Conservation (phyloP, 2,797 vertebrate species). For the Enteromius viviparus region DNA sequence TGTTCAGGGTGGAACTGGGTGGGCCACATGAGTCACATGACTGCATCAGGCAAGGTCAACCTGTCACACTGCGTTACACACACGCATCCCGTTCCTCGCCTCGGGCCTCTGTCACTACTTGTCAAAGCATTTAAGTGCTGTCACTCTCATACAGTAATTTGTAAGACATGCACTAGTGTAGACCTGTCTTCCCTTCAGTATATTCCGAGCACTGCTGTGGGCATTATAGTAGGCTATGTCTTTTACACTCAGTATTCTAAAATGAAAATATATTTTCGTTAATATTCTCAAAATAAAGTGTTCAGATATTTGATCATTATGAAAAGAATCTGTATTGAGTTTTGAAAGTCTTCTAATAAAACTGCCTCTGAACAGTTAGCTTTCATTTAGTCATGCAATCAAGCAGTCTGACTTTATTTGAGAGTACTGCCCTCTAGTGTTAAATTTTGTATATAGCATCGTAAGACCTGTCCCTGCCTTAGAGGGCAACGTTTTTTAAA, state of each 20-base stretch:
- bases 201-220: constrained; percentile 9
- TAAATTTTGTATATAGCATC: not conserved
- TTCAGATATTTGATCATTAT: not conserved
- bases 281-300: not conserved
- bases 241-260: not conserved
- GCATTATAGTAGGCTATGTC: not conserved
- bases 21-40: constrained; percentile 27
- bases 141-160: constrained; percentile 31
- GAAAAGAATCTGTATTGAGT: not conserved
- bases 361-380: not conserved
- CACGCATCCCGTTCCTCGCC: constrained; percentile 18
- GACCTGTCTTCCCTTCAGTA: constrained; percentile 20
- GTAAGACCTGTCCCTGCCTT: not conserved
- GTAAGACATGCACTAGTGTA: constrained; percentile 27
- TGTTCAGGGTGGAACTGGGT: not conserved
- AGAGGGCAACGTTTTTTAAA: too few relatives aligned
- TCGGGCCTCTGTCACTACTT: constrained; percentile 48
- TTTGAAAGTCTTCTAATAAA: not conserved
- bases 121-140: constrained; percentile 54
- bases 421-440: constrained; percentile 49
- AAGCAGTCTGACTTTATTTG: not conserved
- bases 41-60: constrained; percentile 49
- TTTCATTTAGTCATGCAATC: not conserved
- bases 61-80: constrained; percentile 44
- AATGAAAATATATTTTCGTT: not conserved